These are phyloP conservation scores for Rhagophthalmus giganteus DNA, from an alignment of 2,888 invertebrate species.

Conservation along the genomic window DNA sequence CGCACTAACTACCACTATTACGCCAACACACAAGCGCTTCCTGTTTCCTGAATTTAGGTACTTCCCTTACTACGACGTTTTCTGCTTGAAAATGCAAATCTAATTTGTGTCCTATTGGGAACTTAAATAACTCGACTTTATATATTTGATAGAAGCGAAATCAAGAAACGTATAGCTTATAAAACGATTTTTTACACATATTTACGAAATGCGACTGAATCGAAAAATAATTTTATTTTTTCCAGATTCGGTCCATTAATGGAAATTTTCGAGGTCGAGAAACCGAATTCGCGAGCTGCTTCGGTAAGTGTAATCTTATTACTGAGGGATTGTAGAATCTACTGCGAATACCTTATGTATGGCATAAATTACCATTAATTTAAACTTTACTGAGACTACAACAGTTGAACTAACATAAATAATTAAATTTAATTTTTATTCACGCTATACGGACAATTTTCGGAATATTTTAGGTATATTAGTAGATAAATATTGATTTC, in stretches of 20 bases:
- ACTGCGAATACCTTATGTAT: constrained; percentile 29
- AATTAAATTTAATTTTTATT: constrained; percentile 27
- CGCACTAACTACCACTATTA: constrained; percentile 26
- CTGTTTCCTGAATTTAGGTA: constrained; percentile 19
- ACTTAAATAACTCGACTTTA: too few species aligned
- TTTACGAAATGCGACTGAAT: too few species aligned
- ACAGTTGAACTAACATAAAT: constrained; percentile 30
- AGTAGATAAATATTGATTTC: too few species aligned
- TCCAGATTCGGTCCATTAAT: too few species aligned
- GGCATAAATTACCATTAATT: constrained; percentile 32
- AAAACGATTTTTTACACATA: too few species aligned
- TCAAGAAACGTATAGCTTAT: too few species aligned
- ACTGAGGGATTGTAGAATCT: constrained; percentile 23
- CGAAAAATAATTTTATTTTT: too few species aligned
- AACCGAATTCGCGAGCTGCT: constrained; percentile 14
- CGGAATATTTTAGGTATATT: too few species aligned
- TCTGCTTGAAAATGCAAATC: constrained; percentile 19
- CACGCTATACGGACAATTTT: too few species aligned
- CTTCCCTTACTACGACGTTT: constrained; percentile 12
- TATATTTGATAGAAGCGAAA: too few species aligned
- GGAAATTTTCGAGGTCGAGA: too few species aligned
- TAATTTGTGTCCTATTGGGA: constrained; percentile 18
- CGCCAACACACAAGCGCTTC: constrained; percentile 22
- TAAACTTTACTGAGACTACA: constrained; percentile 22
- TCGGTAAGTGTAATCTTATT: constrained; percentile 28